These are phyloP conservation scores for Siphlonurus alternatus DNA, from an alignment of 2,888 invertebrate genomes.

Conservation along the genomic window DNA sequence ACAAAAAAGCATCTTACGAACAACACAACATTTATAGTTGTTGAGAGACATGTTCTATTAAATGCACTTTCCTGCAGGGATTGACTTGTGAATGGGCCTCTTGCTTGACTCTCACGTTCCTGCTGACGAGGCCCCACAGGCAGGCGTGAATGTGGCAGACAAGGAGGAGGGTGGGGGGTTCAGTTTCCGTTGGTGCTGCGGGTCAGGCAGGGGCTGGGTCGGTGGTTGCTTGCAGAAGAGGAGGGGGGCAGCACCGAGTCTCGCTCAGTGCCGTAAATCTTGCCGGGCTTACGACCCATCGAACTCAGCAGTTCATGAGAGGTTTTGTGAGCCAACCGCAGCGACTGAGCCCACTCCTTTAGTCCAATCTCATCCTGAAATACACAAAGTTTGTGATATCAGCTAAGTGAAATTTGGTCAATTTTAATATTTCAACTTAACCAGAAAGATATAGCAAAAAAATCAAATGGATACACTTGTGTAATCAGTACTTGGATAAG, in stretches of 20 bases:
- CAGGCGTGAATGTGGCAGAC: not conserved
- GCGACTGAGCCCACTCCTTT: conserved; percentile 93
- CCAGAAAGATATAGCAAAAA: not conserved
- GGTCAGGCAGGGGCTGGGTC: conserved; percentile 19
- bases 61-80: too few relatives aligned
- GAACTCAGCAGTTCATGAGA: conserved; percentile 89
- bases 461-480: too few relatives aligned
- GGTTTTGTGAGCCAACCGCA: conserved; percentile 89
- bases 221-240: conserved; percentile 26
- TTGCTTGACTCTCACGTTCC: too few relatives aligned
- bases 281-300: conserved; percentile 97
- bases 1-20: too few relatives aligned
- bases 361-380: conserved; percentile 90
- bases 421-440: not conserved
- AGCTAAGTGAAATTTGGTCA: not conserved
- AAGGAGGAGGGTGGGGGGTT: not conserved
- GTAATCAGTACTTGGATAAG: too few relatives aligned
- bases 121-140: not conserved
- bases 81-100: too few relatives aligned
- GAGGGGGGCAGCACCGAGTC: conserved; percentile 20
- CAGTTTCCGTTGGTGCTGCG: conserved; percentile 38
- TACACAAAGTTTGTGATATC: conserved; percentile 14
- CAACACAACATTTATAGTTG: too few relatives aligned
- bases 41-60: too few relatives aligned
- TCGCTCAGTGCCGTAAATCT: conserved; percentile 85